These are phyloP conservation scores for Catalaphyllia jardinei DNA, from an alignment of 64 coral and sea anemone species.

Conservation along the genomic window DNA sequence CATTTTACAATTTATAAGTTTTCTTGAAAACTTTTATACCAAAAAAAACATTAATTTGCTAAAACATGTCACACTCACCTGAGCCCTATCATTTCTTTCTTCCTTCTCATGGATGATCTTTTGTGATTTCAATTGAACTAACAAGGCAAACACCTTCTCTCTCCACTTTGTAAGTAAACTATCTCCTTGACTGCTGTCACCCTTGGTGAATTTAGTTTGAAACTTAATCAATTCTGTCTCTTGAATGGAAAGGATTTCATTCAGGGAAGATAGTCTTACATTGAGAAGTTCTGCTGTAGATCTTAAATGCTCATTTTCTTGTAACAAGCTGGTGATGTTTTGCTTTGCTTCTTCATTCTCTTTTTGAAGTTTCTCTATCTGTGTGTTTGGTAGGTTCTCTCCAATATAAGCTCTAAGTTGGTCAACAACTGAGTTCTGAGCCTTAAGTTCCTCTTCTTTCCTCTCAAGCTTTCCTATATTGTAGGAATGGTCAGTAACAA, in stretches of 20 bases:
- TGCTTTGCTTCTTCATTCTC: slow-evolving; percentile 64
- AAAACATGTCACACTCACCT: slow-evolving; percentile 40
- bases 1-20: too few relatives aligned
- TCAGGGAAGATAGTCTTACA: slow-evolving; percentile 78
- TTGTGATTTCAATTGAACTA: slow-evolving; percentile 86
- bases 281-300: slow-evolving; percentile 76
- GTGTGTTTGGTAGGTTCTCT: slow-evolving; percentile 74
- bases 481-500: not conserved
- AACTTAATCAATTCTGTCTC: slow-evolving; percentile 72
- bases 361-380: slow-evolving; percentile 68
- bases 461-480: slow-evolving; percentile 74
- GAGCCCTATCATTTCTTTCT: slow-evolving; percentile 44
- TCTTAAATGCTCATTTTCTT: slow-evolving; percentile 82
- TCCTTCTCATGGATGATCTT: slow-evolving; percentile 64
- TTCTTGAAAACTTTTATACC: too few relatives aligned
- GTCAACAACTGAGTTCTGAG: slow-evolving; percentile 43
- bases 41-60: too few relatives aligned
- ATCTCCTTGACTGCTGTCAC: not conserved
- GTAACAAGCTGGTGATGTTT: slow-evolving; percentile 33
- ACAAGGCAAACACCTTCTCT: slow-evolving; percentile 89
- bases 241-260: slow-evolving; percentile 88
- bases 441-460: slow-evolving; percentile 77
- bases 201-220: slow-evolving; percentile 17
- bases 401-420: slow-evolving; percentile 87
- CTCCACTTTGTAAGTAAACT: slow-evolving; percentile 80